Conservation (phyloP, 1,140 invertebrate species). For the Magallana ariakensis region DNA sequence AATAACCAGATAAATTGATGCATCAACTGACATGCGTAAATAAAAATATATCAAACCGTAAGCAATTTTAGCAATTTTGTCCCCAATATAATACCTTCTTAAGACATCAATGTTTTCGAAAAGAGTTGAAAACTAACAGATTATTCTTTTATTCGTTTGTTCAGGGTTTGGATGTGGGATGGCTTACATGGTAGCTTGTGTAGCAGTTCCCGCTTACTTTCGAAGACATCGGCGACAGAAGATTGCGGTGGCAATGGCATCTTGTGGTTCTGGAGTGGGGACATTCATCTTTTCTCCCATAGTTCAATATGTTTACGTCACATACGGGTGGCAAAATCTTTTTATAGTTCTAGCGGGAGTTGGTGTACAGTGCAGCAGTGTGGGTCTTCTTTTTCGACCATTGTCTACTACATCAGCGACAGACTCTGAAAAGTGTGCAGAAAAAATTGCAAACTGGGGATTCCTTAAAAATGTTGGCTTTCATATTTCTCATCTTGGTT, state of each 20-base stretch:
- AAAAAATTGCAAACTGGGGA: constrained; percentile 6
- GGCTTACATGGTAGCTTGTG: constrained; percentile 94
- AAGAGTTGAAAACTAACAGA: too few species aligned
- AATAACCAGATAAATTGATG: too few species aligned
- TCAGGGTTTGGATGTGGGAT: constrained; percentile 93
- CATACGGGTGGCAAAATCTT: constrained; percentile 23
- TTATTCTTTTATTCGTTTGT: constrained; percentile 50
- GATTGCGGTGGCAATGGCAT: constrained; percentile 93
- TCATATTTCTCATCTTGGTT: constrained; percentile 29
- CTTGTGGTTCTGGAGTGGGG: constrained; percentile 89
- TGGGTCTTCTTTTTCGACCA: constrained; percentile 28
- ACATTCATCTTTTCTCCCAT: constrained; percentile 44
- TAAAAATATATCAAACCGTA: too few species aligned
- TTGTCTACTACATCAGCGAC: neutral
- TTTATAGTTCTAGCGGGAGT: constrained; percentile 41
- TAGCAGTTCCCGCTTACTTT: constrained; percentile 95
- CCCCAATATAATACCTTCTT: too few species aligned
- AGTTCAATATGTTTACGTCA: neutral
- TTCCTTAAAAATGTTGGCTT: constrained; percentile 29
- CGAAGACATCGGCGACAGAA: constrained; percentile 84
- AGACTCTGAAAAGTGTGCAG: neutral
- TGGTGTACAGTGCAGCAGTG: constrained; percentile 6
- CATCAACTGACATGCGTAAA: too few species aligned
- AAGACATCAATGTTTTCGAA: too few species aligned
- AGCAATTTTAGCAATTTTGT: too few species aligned